A percentile compares a stretch with the other conserved stretches of the same genome.
Evolutionary conservation across 1,140 invertebrate species (phyloP).

Genomic region (Lasioglossum albipes): DNA sequence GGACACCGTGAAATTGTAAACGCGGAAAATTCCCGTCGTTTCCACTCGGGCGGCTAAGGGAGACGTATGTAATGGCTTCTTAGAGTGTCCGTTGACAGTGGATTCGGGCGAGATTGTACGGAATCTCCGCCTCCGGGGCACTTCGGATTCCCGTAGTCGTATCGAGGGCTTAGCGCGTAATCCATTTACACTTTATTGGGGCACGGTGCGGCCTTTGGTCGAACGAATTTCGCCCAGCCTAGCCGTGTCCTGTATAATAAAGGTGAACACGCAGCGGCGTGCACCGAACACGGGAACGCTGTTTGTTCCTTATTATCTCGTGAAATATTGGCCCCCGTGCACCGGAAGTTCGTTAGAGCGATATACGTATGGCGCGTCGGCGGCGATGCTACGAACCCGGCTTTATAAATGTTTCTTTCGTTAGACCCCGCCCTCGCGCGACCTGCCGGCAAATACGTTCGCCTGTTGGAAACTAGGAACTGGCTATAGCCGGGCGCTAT

Average conservation of each 20-base stretch:
- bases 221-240: conserved; percentile 29
- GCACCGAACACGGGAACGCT: conserved; percentile 33
- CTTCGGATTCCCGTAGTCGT: conserved; percentile 40
- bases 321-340: conserved; percentile 36
- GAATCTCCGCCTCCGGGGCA: conserved; percentile 16
- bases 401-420: conserved; percentile 21
- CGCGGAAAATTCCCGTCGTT: conserved; percentile 5
- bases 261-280: background rate
- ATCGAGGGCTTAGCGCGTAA: conserved; percentile 41
- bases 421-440: background rate
- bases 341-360: conserved; percentile 37
- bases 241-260: conserved; percentile 21
- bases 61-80: conserved; percentile 41
- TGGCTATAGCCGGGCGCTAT: background rate
- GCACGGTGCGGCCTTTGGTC: conserved; percentile 27
- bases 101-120: conserved; percentile 44
- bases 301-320: conserved; percentile 47
- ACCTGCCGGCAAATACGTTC: background rate
- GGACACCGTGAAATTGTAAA: background rate
- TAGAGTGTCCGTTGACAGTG: conserved; percentile 44
- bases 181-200: conserved; percentile 53
- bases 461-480: background rate
- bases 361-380: conserved; percentile 1
- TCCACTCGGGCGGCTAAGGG: conserved; percentile 2
- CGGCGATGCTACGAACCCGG: conserved; percentile 6